These are phyloP conservation scores for Lochmaea crataegi DNA, from an alignment of 2,888 invertebrate species.

Conservation along the genomic window DNA sequence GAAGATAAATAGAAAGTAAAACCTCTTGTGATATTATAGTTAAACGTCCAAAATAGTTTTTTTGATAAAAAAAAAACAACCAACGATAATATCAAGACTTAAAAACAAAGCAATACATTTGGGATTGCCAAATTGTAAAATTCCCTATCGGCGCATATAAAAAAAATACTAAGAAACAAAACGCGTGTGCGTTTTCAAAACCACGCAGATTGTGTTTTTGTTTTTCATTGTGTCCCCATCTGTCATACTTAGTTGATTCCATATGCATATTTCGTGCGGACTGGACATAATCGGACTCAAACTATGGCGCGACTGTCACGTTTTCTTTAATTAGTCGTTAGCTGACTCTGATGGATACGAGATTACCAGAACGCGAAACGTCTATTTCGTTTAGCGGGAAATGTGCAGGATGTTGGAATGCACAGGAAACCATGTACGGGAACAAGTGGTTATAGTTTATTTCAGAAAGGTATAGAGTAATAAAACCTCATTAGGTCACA, in stretches of 20 bases:
- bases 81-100: not conserved
- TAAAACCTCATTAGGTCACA: too few species aligned
- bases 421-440: not conserved
- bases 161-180: conserved; percentile 22
- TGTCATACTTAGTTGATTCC: conserved; percentile 59
- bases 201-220: conserved; percentile 59
- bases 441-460: too few species aligned
- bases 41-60: too few species aligned
- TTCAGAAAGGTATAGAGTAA: too few species aligned
- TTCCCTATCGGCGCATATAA: not conserved
- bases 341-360: conserved; percentile 54
- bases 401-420: conserved; percentile 17
- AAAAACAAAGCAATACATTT: not conserved
- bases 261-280: conserved; percentile 58
- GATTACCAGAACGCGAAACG: conserved; percentile 54
- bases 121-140: not conserved
- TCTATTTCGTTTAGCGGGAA: conserved; percentile 31
- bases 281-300: too few species aligned
- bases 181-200: conserved; percentile 53
- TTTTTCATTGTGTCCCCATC: conserved; percentile 58
- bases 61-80: too few species aligned
- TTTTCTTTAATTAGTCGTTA: conserved; percentile 60
- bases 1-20: too few species aligned
- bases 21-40: too few species aligned
- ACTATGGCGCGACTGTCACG: conserved; percentile 54